phyloP scores from a whole-genome alignment of 2,888 invertebrate species.

The Acleris laterana region DNA sequence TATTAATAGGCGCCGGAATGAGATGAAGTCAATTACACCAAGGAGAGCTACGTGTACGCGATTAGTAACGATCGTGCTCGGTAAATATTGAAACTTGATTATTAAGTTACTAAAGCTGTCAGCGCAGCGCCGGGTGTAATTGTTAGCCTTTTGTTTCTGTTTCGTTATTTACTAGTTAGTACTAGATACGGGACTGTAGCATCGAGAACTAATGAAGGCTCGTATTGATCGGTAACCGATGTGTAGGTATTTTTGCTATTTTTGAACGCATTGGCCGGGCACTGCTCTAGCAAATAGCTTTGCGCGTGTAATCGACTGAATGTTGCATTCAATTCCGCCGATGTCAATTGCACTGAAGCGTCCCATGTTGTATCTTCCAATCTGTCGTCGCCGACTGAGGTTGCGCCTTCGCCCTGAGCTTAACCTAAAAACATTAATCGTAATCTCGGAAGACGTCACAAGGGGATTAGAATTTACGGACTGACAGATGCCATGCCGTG shows the following conservation, averaged over 20 bases:
- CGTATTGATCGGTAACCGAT: slow-evolving; percentile 63
- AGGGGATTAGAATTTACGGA: slow-evolving; percentile 35
- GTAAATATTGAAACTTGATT: slow-evolving; percentile 16
- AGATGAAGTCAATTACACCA: slow-evolving; percentile 21
- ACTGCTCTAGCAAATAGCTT: slow-evolving; percentile 65
- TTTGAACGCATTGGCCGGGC: slow-evolving; percentile 57
- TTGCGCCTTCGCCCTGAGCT: slow-evolving; percentile 21
- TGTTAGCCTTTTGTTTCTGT: slow-evolving; percentile 1
- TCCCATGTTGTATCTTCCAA: background rate
- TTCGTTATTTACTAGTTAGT: slow-evolving; percentile 1
- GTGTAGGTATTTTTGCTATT: slow-evolving; percentile 47
- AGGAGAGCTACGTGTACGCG: slow-evolving; percentile 6
- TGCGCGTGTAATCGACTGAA: slow-evolving; percentile 54
- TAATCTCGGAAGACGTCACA: slow-evolving; percentile 30
- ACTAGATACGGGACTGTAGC: background rate
- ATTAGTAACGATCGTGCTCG: slow-evolving; percentile 1
- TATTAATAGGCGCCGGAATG: slow-evolving; percentile 27
- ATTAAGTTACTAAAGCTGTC: background rate
- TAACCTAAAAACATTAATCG: slow-evolving; percentile 36
- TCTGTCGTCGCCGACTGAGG: slow-evolving; percentile 21
- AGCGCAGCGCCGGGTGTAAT: background rate
- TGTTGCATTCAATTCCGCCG: slow-evolving; percentile 41
- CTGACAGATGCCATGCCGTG: slow-evolving; percentile 35
- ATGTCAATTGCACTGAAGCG: background rate
- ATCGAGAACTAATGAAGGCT: slow-evolving; percentile 27